Evolutionary conservation across 1,140 invertebrate genomes (phyloP), one percentile per base, ranked within the genome.

Genomic region (Andrena cerasifolii): DNA sequence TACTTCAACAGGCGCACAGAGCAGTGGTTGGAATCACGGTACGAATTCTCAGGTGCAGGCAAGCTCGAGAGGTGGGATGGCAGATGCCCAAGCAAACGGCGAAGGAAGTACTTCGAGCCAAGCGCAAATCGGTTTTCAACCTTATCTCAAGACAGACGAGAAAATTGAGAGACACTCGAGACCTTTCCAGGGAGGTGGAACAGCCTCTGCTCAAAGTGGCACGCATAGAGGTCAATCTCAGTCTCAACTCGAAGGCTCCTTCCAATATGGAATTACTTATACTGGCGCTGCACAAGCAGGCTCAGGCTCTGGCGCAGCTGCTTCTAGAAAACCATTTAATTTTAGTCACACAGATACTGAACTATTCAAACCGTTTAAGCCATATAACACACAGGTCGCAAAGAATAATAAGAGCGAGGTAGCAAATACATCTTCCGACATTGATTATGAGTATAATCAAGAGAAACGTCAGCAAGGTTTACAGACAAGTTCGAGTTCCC

Each of bases 61-160:
- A 6, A 95, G 96, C 74, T 93, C 94, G 12, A 96, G 95, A 90
- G 96, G 96, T 31, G 96, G 96, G 5, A 94, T 97, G 91, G 96
- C 96, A 7, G 96, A 97, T 91, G 96, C 96, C 1, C 96, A 97
- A 93, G 96, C 96, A 1, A 96, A 95, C 80, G 96, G 96, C 2
- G 95, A 96, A 21, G 96, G 96, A 3, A 96, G 95, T 82, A 97
- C 96, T 0, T 97, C 96, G 2, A 97, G 96, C 43, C 96, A 97
- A 92, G 96, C 96, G 18, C 96, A 97, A 92, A 97, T 97, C 53
- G 96, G 96, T 5, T 97, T 97, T 86, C 95, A 95, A 61, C 96
- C 96, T 0, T 95, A 95, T 94, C 94, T 88, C 93, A 95, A 89
- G 84, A 90, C 70, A 91, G 93, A 92, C 58, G 92, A 93, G 16